Evolutionary conservation across 2,113 vertebrate species (phyloP).

Genomic region (Merops nubicus): DNA sequence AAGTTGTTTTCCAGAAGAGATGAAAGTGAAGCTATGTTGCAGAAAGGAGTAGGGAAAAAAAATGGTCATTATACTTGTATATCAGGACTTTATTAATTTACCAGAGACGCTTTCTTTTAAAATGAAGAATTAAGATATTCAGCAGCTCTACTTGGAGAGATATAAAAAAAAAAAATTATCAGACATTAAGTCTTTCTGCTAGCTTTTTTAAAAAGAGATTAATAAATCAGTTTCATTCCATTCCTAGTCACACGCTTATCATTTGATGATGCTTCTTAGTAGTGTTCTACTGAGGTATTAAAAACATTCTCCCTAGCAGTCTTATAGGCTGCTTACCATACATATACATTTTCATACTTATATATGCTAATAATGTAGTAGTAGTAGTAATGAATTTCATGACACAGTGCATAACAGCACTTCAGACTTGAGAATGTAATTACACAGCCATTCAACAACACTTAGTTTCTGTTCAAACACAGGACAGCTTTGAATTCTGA

Average conservation of each 20-base stretch:
- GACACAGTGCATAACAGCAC: background rate
- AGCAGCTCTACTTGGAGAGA: background rate
- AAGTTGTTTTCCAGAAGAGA: conserved; percentile 46
- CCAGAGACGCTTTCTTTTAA: background rate
- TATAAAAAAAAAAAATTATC: conserved; percentile 17
- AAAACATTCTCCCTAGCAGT: background rate
- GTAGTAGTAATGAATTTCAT: background rate
- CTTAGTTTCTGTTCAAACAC: background rate
- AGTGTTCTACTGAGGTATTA: background rate
- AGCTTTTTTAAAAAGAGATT: conserved; percentile 3
- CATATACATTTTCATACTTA: background rate
- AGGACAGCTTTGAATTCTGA: background rate
- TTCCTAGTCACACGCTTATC: background rate
- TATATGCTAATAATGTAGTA: background rate
- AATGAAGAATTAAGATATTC: conserved; percentile 14
- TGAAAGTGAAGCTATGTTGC: conserved; percentile 2
- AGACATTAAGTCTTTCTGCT: background rate
- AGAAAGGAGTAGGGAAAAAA: background rate
- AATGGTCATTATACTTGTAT: background rate
- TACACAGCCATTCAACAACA: background rate
- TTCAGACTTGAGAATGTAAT: background rate
- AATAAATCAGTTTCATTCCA: conserved; percentile 4
- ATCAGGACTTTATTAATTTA: conserved; percentile 40
- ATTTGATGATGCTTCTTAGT: background rate
- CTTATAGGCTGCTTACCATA: background rate